A percentile compares a stretch with the other conserved stretches of the same genome.
Evolutionary conservation across 2,797 vertebrate genomes (phyloP).

Genomic region (Urocyon cinereoargenteus): DNA sequence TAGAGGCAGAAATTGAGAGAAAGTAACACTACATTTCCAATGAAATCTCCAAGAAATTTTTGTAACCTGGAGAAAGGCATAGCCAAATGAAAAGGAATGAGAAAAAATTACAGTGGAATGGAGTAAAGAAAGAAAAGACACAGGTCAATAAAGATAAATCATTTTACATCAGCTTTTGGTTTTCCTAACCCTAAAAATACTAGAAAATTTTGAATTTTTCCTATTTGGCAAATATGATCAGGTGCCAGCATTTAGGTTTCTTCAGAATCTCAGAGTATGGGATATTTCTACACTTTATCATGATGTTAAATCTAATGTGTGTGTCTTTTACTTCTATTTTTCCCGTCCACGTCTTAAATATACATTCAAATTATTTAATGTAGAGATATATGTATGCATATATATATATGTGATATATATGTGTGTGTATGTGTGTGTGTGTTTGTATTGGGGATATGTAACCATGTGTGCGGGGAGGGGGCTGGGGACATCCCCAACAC

Average conservation of each 20-base stretch:
- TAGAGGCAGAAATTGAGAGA: conserved; percentile 33
- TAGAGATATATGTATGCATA: neutral
- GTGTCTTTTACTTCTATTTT: conserved; percentile 17
- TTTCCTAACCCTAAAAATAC: neutral
- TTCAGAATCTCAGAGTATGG: neutral
- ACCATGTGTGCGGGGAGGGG: too few species aligned
- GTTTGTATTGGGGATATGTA: too few species aligned
- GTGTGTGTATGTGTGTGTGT: too few species aligned
- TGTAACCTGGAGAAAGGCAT: conserved; percentile 47
- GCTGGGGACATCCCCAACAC: neutral
- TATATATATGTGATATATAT: neutral
- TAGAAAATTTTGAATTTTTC: neutral
- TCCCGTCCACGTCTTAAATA: neutral
- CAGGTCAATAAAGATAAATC: neutral
- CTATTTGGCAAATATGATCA: neutral
- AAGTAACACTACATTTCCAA: neutral
- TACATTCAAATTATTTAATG: neutral
- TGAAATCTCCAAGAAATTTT: neutral
- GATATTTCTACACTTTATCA: neutral
- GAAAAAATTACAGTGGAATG: conserved; percentile 3
- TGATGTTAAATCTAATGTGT: neutral
- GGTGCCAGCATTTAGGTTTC: neutral
- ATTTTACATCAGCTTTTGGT: neutral
- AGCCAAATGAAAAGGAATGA: neutral
- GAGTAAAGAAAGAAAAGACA: conserved; percentile 21